Conservation (phyloP, 2,113 vertebrate genomes). For the Ameiurus melas region DNA sequence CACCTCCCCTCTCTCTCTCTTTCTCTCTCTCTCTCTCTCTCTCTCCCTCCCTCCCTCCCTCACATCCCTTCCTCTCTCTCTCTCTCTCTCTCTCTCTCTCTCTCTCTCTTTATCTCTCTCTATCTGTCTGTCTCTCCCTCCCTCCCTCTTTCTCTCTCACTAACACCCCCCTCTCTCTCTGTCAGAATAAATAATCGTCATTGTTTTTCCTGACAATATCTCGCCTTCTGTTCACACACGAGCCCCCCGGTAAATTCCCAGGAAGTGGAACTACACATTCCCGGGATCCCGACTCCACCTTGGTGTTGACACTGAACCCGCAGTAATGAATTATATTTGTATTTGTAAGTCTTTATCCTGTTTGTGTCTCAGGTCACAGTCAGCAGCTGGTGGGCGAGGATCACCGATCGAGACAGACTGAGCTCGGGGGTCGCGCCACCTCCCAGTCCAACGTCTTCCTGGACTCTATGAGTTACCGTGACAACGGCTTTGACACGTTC, state of each 20-base stretch:
- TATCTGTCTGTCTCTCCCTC: neutral
- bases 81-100: neutral
- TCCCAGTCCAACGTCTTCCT: constrained; percentile 90
- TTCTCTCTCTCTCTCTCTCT: neutral
- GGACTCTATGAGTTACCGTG: constrained; percentile 85
- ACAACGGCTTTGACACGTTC: constrained; percentile 84
- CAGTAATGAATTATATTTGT: neutral
- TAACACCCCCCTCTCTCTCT: neutral
- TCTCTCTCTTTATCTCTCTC: too few species aligned
- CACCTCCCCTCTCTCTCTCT: neutral
- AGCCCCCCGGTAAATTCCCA: neutral
- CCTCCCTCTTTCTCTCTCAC: neutral
- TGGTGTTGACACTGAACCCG: neutral
- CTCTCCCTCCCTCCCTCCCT: neutral
- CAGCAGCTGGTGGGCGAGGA: constrained; percentile 76
- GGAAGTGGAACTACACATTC: neutral
- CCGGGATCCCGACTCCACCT: neutral
- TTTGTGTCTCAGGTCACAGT: constrained; percentile 72
- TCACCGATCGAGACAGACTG: constrained; percentile 72
- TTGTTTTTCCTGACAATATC: neutral
- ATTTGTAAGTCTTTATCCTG: neutral
- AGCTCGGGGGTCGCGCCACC: constrained; percentile 81
- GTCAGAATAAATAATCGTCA: neutral
- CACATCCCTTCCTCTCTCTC: too few species aligned
- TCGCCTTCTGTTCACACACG: neutral